A percentile compares a stretch with the other conserved stretches of the same genome.
These are phyloP conservation scores for Diachasmimorpha longicaudata DNA, from an alignment of 1,140 invertebrate genomes.

Conservation along the genomic window DNA sequence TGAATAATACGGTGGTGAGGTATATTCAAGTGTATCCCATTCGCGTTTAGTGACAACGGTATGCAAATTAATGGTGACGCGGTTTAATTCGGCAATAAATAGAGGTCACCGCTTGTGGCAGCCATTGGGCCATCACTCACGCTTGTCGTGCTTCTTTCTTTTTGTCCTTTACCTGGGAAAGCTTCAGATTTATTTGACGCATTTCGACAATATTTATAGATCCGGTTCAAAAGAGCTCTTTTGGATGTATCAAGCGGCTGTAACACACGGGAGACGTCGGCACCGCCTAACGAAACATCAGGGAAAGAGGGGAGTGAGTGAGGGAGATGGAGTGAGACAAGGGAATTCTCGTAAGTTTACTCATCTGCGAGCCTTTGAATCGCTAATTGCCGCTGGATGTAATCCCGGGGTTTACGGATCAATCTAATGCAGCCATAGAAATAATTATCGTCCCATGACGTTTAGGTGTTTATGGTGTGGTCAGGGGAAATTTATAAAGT, in stretches of 20 bases:
- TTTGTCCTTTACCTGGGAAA: constrained; percentile 60
- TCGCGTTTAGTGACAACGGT: constrained; percentile 35
- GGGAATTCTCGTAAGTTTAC: neutral
- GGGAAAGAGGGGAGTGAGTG: neutral
- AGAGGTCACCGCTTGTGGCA: constrained; percentile 56
- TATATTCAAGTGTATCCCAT: neutral
- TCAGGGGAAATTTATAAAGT: too few relatives aligned
- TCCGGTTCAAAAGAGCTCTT: constrained; percentile 51
- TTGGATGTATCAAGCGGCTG: constrained; percentile 11
- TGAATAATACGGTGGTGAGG: too few relatives aligned
- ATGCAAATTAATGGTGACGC: constrained; percentile 64
- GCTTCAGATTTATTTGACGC: constrained; percentile 62
- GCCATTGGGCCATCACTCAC: constrained; percentile 57
- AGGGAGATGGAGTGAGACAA: neutral
- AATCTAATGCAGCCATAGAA: too few relatives aligned
- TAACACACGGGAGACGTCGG: constrained; percentile 11
- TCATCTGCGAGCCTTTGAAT: too few relatives aligned
- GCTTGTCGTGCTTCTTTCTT: constrained; percentile 32
- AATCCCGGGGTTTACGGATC: too few relatives aligned
- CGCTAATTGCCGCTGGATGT: too few relatives aligned
- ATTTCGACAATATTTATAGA: constrained; percentile 62
- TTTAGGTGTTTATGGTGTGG: too few relatives aligned
- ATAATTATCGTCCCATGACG: too few relatives aligned
- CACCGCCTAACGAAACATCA: constrained; percentile 18
- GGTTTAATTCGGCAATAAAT: constrained; percentile 65